Base-by-base conservation (phyloP, 2,888 invertebrate species). In the Alcis repandata region DNA sequence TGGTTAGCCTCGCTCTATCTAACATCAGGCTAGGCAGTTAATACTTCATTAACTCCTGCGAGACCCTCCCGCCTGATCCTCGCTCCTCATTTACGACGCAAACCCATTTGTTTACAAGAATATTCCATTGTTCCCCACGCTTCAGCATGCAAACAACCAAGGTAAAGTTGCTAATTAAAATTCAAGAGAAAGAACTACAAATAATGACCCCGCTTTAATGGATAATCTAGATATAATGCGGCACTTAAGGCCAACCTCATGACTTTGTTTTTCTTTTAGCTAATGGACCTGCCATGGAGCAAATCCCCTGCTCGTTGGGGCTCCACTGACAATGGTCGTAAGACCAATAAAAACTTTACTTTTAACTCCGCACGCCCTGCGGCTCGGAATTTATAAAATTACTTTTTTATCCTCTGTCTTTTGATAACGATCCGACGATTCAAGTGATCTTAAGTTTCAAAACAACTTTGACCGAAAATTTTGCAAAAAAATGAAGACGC, bases 21-120 rank as follows among this genome's bases (percentile, higher is more conserved):
- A 58, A 52, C 67, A 68, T 63, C 67, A 56, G 60, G 40, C 54
- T 67, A 67, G 62, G 63, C 52, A 67, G 68, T 71, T 73, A 71
- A 69, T 73, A 69, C 71, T 63, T 69, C 68, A 69, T 71, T 69
- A 69, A 59, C 57, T 68, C 67, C 61, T 61, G 38, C 19, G 68
- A 62, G 68, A 63, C 59, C 59, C 48, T 46, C 48, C 59, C 57
- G 56, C 40, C 59, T 59, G 46, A 45, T 52, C 59, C 59, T 54
- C 40, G 60, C 60, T 53, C 64, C 59, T 57, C 65, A 61, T 69
- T 71, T 68, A 58, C 60, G 63, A 49, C 69, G 62, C 68, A 63
- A 68, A 67, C 59, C 65, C 67, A 66, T 70, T 69, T 68, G 72
- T 69, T 71, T 71, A 67, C 71, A 69, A 69, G 69, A 71, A 68